Percentiles rank a stretch among this genome's conserved stretches.
Conservation (phyloP, 2,113 vertebrate genomes). For the Salvelinus alpinus region DNA sequence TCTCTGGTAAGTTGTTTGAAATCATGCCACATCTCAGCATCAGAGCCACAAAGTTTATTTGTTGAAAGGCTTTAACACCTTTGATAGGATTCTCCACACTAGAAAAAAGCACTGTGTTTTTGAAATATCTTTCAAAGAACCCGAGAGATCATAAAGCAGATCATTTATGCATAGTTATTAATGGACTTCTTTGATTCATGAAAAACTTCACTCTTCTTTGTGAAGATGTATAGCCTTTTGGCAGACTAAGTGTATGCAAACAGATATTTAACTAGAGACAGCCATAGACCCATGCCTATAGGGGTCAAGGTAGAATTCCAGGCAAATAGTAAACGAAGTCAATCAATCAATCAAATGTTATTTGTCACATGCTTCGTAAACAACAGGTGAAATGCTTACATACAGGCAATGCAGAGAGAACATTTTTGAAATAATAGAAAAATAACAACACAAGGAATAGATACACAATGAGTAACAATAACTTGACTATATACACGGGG, state of each 20-base stretch:
- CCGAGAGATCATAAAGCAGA: neutral
- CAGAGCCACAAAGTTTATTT: slow-evolving; percentile 37
- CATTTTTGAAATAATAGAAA: too few relatives aligned
- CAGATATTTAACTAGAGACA: neutral
- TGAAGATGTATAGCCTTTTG: neutral
- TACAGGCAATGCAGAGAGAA: too few relatives aligned
- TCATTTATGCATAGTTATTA: neutral
- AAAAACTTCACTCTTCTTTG: neutral
- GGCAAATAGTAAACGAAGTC: too few relatives aligned
- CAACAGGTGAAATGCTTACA: too few relatives aligned
- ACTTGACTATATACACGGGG: too few relatives aligned
- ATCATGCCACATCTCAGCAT: slow-evolving; percentile 59
- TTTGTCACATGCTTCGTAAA: too few relatives aligned
- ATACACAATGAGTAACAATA: too few relatives aligned
- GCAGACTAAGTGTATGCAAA: neutral
- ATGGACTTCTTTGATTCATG: neutral
- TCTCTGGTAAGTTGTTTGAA: slow-evolving; percentile 80
- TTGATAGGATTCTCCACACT: slow-evolving; percentile 70
- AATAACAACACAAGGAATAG: too few relatives aligned
- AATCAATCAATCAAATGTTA: too few relatives aligned
- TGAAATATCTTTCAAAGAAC: slow-evolving; percentile 56
- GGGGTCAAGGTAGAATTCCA: too few relatives aligned
- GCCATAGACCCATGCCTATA: neutral
- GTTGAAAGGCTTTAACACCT: too few relatives aligned
- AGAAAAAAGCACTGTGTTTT: slow-evolving; percentile 85